A percentile compares a stretch with the other conserved stretches of the same genome.
phyloP scores from a whole-genome alignment of 2,888 invertebrate genomes.

The Idaea straminata region DNA sequence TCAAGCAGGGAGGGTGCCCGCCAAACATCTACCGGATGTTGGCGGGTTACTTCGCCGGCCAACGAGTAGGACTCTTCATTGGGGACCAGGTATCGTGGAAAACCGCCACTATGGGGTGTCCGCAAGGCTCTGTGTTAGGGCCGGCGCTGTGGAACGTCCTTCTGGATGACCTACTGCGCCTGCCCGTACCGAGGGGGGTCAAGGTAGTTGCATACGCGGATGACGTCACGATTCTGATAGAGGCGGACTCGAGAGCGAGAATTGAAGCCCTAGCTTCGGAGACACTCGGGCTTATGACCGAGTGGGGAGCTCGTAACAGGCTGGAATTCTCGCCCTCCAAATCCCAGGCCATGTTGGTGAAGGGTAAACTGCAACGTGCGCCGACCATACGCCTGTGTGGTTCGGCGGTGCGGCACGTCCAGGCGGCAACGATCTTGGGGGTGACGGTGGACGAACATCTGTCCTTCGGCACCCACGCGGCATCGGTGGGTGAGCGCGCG shows the following conservation, averaged over 20 bases:
- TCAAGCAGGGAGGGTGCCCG: neutral
- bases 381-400: conserved; percentile 9
- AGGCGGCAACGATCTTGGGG: conserved; percentile 11
- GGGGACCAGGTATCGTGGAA: neutral
- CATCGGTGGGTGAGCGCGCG: conserved; percentile 20
- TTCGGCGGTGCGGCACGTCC: conserved; percentile 8
- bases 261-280: conserved; percentile 10
- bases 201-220: neutral
- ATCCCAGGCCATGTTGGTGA: conserved; percentile 22
- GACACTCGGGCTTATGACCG: conserved; percentile 9
- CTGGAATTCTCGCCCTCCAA: conserved; percentile 28
- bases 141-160: too few relatives aligned
- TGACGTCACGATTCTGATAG: neutral
- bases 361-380: conserved; percentile 11
- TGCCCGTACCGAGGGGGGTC: neutral
- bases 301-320: conserved; percentile 24
- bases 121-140: too few relatives aligned
- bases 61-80: neutral
- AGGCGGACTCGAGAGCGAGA: conserved; percentile 16
- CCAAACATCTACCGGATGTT: neutral
- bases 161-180: too few relatives aligned
- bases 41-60: neutral
- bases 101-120: neutral
- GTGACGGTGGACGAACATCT: conserved; percentile 23
- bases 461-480: conserved; percentile 21